A percentile compares a stretch with the other conserved stretches of the same genome.
phyloP scores from a whole-genome alignment of 1,140 invertebrate species.

The Pemphigus obesinymphae region DNA sequence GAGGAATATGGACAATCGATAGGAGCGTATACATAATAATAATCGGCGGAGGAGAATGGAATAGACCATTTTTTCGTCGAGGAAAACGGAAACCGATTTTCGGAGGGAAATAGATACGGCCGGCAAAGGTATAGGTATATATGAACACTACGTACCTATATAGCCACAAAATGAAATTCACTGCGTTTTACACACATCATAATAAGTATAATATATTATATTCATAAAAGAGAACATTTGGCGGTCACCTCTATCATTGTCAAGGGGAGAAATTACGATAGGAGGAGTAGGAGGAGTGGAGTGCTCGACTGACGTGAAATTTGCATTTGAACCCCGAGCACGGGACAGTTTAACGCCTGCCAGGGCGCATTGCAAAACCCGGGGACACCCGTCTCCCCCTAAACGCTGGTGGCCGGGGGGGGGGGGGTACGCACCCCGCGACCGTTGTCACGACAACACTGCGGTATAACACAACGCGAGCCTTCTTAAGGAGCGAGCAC shows the following conservation, averaged over 20 bases:
- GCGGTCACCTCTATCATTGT: neutral
- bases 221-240: neutral
- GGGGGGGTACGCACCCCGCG: neutral
- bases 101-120: too few species aligned
- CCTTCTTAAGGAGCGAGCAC: too few species aligned
- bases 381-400: neutral
- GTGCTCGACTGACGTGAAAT: neutral
- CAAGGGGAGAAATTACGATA: neutral
- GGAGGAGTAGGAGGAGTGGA: neutral
- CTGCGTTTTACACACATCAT: too few species aligned
- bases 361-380: neutral
- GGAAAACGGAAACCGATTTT: too few species aligned
- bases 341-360: neutral
- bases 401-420: neutral
- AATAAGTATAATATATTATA: neutral
- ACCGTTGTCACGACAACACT: conserved; percentile 21
- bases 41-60: too few species aligned
- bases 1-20: too few species aligned
- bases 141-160: too few species aligned
- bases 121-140: too few species aligned
- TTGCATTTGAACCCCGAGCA: neutral
- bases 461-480: too few species aligned
- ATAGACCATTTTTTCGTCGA: too few species aligned
- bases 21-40: too few species aligned
- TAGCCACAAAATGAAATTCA: too few species aligned